Conservation (phyloP, 2,797 vertebrate genomes). For the Cheirogaleus major region DNA sequence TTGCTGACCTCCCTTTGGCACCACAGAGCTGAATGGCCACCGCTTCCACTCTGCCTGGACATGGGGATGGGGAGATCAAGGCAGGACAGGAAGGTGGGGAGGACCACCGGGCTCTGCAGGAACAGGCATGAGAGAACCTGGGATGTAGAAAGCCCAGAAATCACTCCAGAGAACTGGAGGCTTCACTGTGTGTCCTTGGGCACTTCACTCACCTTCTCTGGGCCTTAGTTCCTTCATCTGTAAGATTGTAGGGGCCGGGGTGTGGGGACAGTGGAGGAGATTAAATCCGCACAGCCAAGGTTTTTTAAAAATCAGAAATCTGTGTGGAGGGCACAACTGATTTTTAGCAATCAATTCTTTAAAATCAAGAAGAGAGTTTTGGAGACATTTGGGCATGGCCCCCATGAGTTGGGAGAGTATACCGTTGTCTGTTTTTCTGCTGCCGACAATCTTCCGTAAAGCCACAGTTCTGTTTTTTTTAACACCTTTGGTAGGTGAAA, state of each 20-base stretch:
- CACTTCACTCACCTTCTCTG: neutral
- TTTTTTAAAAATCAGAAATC: neutral
- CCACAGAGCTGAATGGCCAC: neutral
- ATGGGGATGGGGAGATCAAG: neutral
- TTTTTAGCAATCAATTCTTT: neutral
- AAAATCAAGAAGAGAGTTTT: neutral
- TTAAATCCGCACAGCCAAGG: neutral
- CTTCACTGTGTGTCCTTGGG: neutral
- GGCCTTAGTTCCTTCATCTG: neutral
- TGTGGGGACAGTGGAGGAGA: neutral
- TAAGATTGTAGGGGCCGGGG: neutral
- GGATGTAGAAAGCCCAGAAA: neutral
- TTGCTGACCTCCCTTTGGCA: conserved; percentile 48
- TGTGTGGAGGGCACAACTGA: neutral
- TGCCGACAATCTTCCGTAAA: neutral
- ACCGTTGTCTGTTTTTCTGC: neutral
- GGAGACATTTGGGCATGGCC: neutral
- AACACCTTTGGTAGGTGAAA: too few relatives aligned
- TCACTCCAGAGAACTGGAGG: neutral
- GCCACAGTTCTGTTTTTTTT: too few relatives aligned
- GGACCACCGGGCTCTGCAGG: neutral
- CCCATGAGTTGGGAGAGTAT: neutral
- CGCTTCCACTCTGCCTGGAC: neutral
- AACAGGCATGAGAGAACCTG: neutral
- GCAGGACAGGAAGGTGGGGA: neutral